Evolutionary conservation across 1,140 invertebrate species (phyloP), one percentile per base, ranked within the genome.

Genomic region (Vanessa atalanta): DNA sequence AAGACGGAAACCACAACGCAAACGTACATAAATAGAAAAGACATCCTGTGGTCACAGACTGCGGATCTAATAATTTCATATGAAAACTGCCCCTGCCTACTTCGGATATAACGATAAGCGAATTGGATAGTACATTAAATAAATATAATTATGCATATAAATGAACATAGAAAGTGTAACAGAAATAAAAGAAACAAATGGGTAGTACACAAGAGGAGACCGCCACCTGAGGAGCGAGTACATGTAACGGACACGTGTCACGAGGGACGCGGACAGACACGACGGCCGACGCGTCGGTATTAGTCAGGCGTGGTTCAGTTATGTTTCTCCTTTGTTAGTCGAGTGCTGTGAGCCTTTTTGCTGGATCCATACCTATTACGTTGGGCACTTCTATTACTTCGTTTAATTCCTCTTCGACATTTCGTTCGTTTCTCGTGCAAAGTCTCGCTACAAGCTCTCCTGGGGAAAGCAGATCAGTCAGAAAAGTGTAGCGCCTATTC

Each of bases 371-470:
- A 87, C 86, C 85, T 87, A 88, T 82, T 50, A 47, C 76, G 74
- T 75, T 73, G 74, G 83, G 79, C 69, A 80, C 80, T 79, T 78
- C 70, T 73, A 84, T 76, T 51, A 80, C 81, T 78, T 82, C 79
- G 75, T 64, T 73, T 65, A 64, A 69, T 66, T 75, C 73, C 66
- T 79, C 80, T 75, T 72, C 75, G 53, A 70, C 69, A 74, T 66
- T 79, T 64, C 47, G 80, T 69, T 85, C 84, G 79, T 79, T 82
- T 77, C 84, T 84, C 78, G 80, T 80, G 84, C 88, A 93, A 83
- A 87, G 89, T 67, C 83, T 81, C 81, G 85, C 87, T 87, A 89
- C 72, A 79, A 83, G 86, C 70, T 87, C 83, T 82, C 89, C 88
- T 90, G 88, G 77, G 85, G 81, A 90, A 86, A 85, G 80, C 79